These are phyloP conservation scores for Platysteira castanea DNA, from an alignment of 2,113 vertebrate genomes.

Conservation along the genomic window DNA sequence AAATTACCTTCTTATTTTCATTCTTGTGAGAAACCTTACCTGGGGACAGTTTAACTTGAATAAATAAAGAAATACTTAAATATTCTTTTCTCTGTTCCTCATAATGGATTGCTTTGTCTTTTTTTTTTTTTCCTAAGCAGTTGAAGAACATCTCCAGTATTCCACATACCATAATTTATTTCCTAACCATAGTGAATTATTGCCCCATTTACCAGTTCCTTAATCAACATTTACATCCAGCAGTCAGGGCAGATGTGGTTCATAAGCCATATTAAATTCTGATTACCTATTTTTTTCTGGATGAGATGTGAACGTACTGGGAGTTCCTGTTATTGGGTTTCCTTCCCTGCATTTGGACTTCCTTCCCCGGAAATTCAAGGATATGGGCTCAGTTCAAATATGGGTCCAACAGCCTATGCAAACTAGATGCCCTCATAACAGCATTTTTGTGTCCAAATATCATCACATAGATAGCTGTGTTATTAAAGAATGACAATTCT, in stretches of 20 bases:
- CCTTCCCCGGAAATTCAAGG: background rate
- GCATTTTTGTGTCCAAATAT: background rate
- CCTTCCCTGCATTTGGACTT: background rate
- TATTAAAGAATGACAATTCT: background rate
- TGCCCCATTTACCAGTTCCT: background rate
- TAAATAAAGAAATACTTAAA: background rate
- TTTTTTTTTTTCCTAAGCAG: background rate
- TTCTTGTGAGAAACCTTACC: background rate
- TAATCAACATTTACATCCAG: background rate
- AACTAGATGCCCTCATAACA: background rate
- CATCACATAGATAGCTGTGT: background rate
- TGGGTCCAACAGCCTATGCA: background rate
- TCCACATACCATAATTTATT: background rate
- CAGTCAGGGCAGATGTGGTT: background rate
- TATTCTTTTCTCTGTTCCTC: background rate
- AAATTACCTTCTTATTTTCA: background rate
- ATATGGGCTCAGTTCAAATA: background rate
- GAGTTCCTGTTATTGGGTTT: background rate
- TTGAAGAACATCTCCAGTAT: background rate
- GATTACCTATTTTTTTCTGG: background rate
- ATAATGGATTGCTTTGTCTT: background rate
- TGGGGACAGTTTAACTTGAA: background rate
- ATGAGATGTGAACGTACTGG: background rate
- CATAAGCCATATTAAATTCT: background rate
- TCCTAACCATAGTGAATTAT: background rate